Percentiles rank a stretch among this genome's conserved stretches.
Conservation (phyloP, 2,113 vertebrate genomes). For the Amia ocellicauda region DNA sequence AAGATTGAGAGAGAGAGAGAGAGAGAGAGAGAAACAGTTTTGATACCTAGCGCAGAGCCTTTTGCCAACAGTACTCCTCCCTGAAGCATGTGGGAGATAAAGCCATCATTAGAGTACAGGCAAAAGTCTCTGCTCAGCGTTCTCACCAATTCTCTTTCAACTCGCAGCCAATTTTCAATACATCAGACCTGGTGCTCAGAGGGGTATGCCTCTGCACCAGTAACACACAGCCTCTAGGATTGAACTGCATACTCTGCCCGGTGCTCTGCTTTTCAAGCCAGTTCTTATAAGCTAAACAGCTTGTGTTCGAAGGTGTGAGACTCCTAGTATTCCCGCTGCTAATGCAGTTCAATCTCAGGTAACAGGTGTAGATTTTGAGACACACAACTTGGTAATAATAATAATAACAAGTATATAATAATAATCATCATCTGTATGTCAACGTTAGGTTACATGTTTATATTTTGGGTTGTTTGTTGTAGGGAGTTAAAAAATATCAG, state of each 20-base stretch:
- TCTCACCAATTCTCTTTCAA: slow-evolving; percentile 62
- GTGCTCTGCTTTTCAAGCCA: slow-evolving; percentile 40
- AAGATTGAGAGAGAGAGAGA: too few species aligned
- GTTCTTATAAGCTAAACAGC: slow-evolving; percentile 28
- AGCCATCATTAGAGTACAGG: slow-evolving; percentile 52
- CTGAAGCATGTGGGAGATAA: slow-evolving; percentile 54
- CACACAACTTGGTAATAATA: too few species aligned
- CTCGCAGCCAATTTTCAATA: slow-evolving; percentile 49
- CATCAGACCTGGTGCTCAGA: slow-evolving; percentile 38
- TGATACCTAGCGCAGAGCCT: slow-evolving; percentile 44
- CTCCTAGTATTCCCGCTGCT: slow-evolving; percentile 33
- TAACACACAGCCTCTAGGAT: slow-evolving; percentile 33
- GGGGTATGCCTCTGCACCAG: slow-evolving; percentile 34
- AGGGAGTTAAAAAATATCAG: too few species aligned
- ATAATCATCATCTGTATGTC: too few species aligned
- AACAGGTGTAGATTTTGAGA: slow-evolving; percentile 34
- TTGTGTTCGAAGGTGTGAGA: slow-evolving; percentile 29
- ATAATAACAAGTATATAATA: too few species aligned
- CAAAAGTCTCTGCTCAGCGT: slow-evolving; percentile 40
- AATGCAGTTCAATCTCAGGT: slow-evolving; percentile 35
- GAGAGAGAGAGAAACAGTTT: too few species aligned
- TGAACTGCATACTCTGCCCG: slow-evolving; percentile 13
- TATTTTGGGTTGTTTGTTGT: too few species aligned
- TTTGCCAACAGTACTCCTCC: slow-evolving; percentile 41
- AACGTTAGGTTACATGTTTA: too few species aligned